Evolutionary conservation across 2,113 vertebrate species (phyloP).

Genomic region (Willisornis vidua): DNA sequence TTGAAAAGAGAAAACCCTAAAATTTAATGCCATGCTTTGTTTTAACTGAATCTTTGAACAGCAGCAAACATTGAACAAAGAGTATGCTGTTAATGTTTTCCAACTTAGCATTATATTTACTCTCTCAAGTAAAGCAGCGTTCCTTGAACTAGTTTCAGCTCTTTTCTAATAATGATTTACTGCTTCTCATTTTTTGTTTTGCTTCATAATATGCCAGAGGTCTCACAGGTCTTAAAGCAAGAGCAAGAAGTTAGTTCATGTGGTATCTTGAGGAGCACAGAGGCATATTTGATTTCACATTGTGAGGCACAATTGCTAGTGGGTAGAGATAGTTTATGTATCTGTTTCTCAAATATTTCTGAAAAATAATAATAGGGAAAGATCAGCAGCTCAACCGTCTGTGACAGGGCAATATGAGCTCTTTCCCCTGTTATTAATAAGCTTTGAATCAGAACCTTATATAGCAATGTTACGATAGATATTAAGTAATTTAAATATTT

Average conservation of each 20-base stretch:
- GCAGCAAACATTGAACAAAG: not conserved
- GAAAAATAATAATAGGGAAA: not conserved
- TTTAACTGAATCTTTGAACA: not conserved
- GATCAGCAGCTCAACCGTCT: not conserved
- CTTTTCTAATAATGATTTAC: not conserved
- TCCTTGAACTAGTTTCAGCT: not conserved
- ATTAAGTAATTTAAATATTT: not conserved
- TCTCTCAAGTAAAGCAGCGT: not conserved
- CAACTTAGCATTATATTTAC: not conserved
- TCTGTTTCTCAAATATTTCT: not conserved
- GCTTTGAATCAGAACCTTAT: not conserved
- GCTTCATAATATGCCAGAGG: not conserved
- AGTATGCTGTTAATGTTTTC: not conserved
- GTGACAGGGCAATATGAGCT: not conserved
- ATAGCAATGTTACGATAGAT: not conserved
- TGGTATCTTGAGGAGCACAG: not conserved
- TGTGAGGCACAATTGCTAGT: not conserved
- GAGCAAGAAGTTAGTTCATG: not conserved
- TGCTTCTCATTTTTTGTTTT: not conserved
- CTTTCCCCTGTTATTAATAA: not conserved
- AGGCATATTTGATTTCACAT: not conserved
- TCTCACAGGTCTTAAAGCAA: not conserved
- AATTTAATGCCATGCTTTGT: not conserved
- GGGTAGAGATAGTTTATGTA: not conserved
- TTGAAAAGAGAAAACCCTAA: not conserved